Evolutionary conservation across 2,888 invertebrate species (phyloP), one percentile per base, ranked within the genome.

Genomic region (Furcula furcula): DNA sequence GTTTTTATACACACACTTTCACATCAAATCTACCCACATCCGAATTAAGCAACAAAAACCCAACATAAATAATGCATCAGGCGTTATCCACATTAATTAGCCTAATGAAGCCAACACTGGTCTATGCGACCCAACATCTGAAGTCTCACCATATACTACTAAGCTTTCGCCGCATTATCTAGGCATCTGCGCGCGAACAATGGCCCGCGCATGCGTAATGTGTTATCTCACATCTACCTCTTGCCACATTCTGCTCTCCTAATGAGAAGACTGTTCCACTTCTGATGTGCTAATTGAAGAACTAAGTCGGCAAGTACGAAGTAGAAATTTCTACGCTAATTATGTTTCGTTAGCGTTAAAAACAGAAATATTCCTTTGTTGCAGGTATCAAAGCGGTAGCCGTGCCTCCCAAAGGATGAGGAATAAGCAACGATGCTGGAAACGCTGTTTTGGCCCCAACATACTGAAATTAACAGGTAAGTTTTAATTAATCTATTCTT

Each of bases 201-300:
- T 88, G 71, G 80, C 44, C 44, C 59, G 77, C 81, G 84, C 81
- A 85, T 86, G 86, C 87, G 87, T 85, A 85, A 81, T 81, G 78
- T 76, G 80, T 86, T 88, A 88, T 87, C 87, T 76, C 54, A 66
- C 68, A 86, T 86, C 83, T 69, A 66, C 67, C 73, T 81, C 77
- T 86, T 85, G 76, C 84, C 68, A 81, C 81, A 85, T 77, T 70
- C 66, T 76, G 76, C 72, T 71, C 76, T 75, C 82, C 79, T 87
- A 87, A 87, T 87, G 85, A 86, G 67, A 79, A 64, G 65, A 63
- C 51, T 66, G 80, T 75, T 78, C 86, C 66, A 83, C 69, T 80
- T 84, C 72, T 59, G 65, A 49, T 61, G 71, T 76, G 77, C 68
- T 83, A 83, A 83, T 81, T 79, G 76, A 75, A 76, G 62, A 25